phyloP scores from a whole-genome alignment of 1,140 invertebrate genomes.

The Tachypleus tridentatus region DNA sequence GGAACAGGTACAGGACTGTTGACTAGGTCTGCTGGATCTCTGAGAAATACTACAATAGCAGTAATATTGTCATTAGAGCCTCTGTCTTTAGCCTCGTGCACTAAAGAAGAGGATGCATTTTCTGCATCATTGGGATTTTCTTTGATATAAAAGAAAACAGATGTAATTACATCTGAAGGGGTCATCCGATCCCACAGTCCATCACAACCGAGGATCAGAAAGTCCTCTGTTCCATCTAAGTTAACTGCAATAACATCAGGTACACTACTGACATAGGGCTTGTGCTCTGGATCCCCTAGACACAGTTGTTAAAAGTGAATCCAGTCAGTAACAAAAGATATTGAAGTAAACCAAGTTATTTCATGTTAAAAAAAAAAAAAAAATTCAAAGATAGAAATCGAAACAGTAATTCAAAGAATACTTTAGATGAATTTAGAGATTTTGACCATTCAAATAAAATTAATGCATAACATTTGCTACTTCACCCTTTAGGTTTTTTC shows the following conservation, averaged over 20 bases:
- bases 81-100: constrained; percentile 54
- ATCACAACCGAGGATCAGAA: constrained; percentile 80
- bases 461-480: too few relatives aligned
- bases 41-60: constrained; percentile 72
- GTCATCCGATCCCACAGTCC: constrained; percentile 79
- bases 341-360: too few relatives aligned
- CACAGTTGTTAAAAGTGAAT: neutral
- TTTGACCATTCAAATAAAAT: too few relatives aligned
- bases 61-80: constrained; percentile 77
- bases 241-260: constrained; percentile 63
- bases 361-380: too few relatives aligned
- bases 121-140: constrained; percentile 19
- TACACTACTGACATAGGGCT: constrained; percentile 67
- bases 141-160: constrained; percentile 30
- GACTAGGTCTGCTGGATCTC: constrained; percentile 36
- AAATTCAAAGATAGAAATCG: too few relatives aligned
- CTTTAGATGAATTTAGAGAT: too few relatives aligned
- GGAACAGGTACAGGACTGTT: neutral
- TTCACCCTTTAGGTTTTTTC: too few relatives aligned
- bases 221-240: constrained; percentile 75
- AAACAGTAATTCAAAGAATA: too few relatives aligned
- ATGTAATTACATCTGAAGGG: constrained; percentile 46
- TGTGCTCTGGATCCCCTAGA: constrained; percentile 66
- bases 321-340: too few relatives aligned
- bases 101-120: constrained; percentile 47